Evolutionary conservation across 2,113 vertebrate species (phyloP), one percentile per base, ranked within the genome.

Genomic region (Heterotis niloticus): DNA sequence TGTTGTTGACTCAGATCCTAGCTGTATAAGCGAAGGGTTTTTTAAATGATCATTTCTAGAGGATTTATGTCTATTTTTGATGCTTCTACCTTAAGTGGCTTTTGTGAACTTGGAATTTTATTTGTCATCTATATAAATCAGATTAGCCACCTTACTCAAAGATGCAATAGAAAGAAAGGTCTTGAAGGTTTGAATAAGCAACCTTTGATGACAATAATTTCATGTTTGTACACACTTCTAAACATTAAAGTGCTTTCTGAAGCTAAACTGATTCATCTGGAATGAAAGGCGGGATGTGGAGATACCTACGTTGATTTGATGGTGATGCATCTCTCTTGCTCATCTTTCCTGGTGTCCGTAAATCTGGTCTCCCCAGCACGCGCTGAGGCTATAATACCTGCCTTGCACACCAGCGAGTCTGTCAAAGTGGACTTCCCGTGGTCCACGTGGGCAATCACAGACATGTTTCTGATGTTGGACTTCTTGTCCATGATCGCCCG

Each of bases 391-490:
- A 88, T 81, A 52, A 84, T 79, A 23, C 84, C 88, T 0, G 80
- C 86, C 84, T 87, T 89, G 70, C 79, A 83, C 66, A 87, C 67
- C 0, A 66, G 80, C 0, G 84, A 90, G 79, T 85, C 85, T n/a
- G 88, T 90, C 59, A 90, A 75, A 16, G 87, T 84, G 11, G 86
- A 90, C 81, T 88, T 90, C 23, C 88, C 88, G 64, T 81, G 83
- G 79, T 86, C 83, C 69, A 88, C 86, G 44, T 84, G 87, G 69
- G 88, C 86, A 51, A 88, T 86, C 83, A 89, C 87, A 10, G 86
- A 90, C 83, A 85, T 88, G 71, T 91, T 91, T 80, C 89, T 86
- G 79, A 89, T 88, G 75, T 80, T 86, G 83, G 86, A 83, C 84
- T 90, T 89, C 76, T 88, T 90, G 85, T 86, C 88, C 84, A 86